Base-by-base conservation (phyloP, 1,140 invertebrate species). In the Apolygus lucorum region DNA sequence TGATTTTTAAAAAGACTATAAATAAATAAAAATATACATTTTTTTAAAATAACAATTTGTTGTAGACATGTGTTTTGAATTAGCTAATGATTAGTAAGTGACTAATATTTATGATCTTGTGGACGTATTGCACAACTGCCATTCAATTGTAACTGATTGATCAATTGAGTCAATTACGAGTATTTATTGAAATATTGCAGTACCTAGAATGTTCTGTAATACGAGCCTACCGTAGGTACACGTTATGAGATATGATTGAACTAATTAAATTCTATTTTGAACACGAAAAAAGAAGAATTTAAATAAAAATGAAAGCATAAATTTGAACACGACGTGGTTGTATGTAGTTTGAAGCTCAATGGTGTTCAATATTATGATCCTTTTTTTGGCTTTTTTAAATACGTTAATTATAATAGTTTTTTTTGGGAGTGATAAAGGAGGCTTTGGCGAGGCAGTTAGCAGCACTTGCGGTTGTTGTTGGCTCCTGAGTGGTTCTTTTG, bases 401-500 rank as follows among this genome's bases (percentile, higher is more conserved):
- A 11, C 34, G 34, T 11, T 11, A 8, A 49, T 49, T 49, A 11
- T 49, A 49, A 11, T 11, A 49, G 8, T 49, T 49, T 49, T 49
- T 49, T 49, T 49, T 49, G 34, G 17, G 34, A 17, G 34, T 8
- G 34, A 17, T 8, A 49, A 17, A 17, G 8, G 8, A 17, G 27
- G 2, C 27, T 63, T 63, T 67, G 42, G 42, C 21, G 28, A 66
- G 2, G 66, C 21, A 28, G 34, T 65, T 76, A 76, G 68, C 71
- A 88, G 81, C 86, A 88, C 82, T 88, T 89, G 78, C 87, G 85
- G 77, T 89, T 88, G 81, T 88, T 89, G 78, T 88, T 88, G 70
- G 84, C 86, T 73, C 84, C 82, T 72, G 86, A 87, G 73, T 82
- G 81, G 75, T 85, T 84, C 74, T 84, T 82, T 74, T 86, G 82